Percentiles rank a stretch among this genome's conserved stretches.
These are phyloP conservation scores for Pseudolaguvia tuberculata DNA, from an alignment of 2,113 vertebrate species.

Conservation along the genomic window DNA sequence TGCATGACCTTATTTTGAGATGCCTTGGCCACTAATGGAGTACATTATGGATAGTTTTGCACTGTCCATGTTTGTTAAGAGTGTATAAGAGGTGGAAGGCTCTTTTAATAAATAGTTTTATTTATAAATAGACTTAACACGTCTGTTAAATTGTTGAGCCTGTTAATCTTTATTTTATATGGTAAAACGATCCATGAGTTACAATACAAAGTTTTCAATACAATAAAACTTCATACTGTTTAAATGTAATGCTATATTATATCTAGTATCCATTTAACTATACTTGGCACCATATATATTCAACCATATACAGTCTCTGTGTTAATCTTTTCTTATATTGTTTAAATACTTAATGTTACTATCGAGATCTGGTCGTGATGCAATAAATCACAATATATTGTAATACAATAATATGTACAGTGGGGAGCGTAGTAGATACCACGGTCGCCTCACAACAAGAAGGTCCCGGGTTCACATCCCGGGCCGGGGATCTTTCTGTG, in stretches of 20 bases:
- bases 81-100: background rate
- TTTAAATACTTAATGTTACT: no score
- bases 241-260: no score
- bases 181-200: no score
- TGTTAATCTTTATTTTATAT: background rate
- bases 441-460: no score
- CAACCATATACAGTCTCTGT: background rate
- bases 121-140: background rate
- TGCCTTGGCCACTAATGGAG: slow-evolving; percentile 73
- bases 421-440: no score
- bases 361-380: no score
- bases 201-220: background rate
- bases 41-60: slow-evolving; percentile 29
- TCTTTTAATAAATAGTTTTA: background rate
- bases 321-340: no score
- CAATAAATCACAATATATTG: no score
- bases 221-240: background rate
- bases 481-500: no score
- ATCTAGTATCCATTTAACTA: background rate
- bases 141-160: background rate
- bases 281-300: background rate
- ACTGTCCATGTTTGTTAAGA: slow-evolving; percentile 2
- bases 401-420: no score
- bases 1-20: slow-evolving; percentile 66
- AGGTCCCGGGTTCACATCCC: no score